These are phyloP conservation scores for Parnassius apollo DNA, from an alignment of 2,888 invertebrate genomes.

Conservation along the genomic window DNA sequence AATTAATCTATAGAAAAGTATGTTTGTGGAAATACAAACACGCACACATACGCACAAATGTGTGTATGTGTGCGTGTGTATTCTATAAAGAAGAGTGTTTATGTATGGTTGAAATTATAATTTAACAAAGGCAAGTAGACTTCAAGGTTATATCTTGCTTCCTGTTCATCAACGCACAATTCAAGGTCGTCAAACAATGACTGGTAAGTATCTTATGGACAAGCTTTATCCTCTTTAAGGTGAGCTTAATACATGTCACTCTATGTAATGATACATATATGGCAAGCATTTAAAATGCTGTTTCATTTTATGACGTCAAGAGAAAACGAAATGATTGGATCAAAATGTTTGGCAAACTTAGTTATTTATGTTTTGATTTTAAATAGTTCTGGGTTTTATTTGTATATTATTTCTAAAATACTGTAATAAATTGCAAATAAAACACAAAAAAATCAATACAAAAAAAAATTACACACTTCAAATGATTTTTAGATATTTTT, in stretches of 20 bases:
- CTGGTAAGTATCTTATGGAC: slow-evolving; percentile 6
- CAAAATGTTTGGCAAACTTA: neutral
- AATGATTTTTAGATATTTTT: too few relatives aligned
- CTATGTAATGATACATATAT: slow-evolving; percentile 9
- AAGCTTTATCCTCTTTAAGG: slow-evolving; percentile 21
- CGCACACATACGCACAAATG: neutral
- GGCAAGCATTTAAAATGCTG: slow-evolving; percentile 7
- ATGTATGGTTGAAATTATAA: slow-evolving; percentile 15
- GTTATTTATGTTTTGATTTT: neutral
- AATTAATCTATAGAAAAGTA: too few relatives aligned
- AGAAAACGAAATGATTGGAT: neutral
- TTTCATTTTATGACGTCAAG: slow-evolving; percentile 10
- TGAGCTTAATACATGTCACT: slow-evolving; percentile 18
- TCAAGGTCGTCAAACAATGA: slow-evolving; percentile 30
- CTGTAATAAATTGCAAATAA: too few relatives aligned
- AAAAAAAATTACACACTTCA: too few relatives aligned
- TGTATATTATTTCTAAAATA: too few relatives aligned
- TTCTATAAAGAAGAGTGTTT: neutral
- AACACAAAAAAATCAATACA: too few relatives aligned
- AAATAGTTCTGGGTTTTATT: too few relatives aligned
- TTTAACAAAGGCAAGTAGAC: slow-evolving; percentile 21
- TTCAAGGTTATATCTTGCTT: slow-evolving; percentile 23
- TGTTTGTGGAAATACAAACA: too few relatives aligned
- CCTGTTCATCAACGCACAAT: slow-evolving; percentile 28
- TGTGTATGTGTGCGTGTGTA: neutral